Evolutionary conservation across 2,797 vertebrate species (phyloP).

Genomic region (Cyclopterus lumpus): DNA sequence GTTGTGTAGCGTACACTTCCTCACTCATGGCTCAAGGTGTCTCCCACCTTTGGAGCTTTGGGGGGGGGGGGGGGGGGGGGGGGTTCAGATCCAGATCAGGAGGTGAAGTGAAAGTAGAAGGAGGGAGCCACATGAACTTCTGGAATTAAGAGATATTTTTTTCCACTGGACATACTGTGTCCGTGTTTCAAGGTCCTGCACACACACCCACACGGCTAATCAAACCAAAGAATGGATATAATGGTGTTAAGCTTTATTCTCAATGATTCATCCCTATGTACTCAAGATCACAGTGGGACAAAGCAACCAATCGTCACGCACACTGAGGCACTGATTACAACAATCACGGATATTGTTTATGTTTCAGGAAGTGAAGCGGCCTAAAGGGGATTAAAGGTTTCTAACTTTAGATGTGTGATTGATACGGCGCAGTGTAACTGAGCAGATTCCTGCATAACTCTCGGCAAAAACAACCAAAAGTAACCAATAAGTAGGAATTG

Average conservation of each 20-base stretch:
- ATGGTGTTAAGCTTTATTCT: not conserved
- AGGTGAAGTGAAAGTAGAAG: not conserved
- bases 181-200: not conserved
- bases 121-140: not conserved
- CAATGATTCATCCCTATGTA: not conserved
- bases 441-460: not conserved
- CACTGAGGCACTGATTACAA: constrained; percentile 24
- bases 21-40: not conserved
- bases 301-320: constrained; percentile 1
- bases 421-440: not conserved
- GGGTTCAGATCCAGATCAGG: not conserved
- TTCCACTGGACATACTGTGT: not conserved
- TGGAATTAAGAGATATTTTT: not conserved
- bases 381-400: not conserved
- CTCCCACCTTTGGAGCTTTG: not conserved
- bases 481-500: no score
- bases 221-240: not conserved
- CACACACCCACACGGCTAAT: not conserved
- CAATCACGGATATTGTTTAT: constrained; percentile 8
- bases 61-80: no score
- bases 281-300: constrained; percentile 9
- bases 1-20: not conserved
- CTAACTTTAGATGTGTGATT: not conserved
- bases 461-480: no score
- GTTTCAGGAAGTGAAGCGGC: constrained; percentile 5